Conservation (phyloP, 1,140 invertebrate species). For the Gonioctena quinquepunctata region DNA sequence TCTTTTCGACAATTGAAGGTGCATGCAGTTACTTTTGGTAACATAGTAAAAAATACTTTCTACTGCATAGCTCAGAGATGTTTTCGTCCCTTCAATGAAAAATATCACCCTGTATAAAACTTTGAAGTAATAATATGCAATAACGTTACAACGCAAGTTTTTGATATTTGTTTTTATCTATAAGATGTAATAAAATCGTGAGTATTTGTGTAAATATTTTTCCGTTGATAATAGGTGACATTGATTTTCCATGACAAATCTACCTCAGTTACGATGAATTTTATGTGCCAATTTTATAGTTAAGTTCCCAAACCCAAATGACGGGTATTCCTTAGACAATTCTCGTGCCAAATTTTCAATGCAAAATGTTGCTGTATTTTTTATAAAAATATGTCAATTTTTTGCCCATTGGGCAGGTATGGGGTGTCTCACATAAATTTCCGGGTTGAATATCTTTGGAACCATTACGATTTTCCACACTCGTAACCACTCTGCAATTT, state of each 20-base stretch:
- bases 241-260: conserved; percentile 47
- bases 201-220: conserved; percentile 36
- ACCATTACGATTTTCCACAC: too few species aligned
- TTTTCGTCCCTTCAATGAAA: too few species aligned
- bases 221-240: conserved; percentile 38
- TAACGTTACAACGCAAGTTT: conserved; percentile 48
- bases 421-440: background rate
- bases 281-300: conserved; percentile 45
- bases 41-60: background rate
- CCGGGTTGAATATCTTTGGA: too few species aligned
- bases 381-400: conserved; percentile 18
- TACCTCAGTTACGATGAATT: conserved; percentile 51
- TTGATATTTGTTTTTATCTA: conserved; percentile 44
- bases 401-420: conserved; percentile 3
- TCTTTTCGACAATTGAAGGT: too few species aligned
- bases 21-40: too few species aligned
- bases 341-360: conserved; percentile 28
- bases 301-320: conserved; percentile 17
- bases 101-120: conserved; percentile 11
- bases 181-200: conserved; percentile 38
- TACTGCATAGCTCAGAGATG: background rate
- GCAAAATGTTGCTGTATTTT: conserved; percentile 27
- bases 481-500: too few species aligned
- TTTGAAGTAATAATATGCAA: conserved; percentile 48
- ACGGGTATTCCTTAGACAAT: conserved; percentile 20